Percentiles rank a stretch among this genome's conserved stretches.
These are phyloP conservation scores for Prionace glauca DNA, from an alignment of 2,797 vertebrate species.

Conservation along the genomic window DNA sequence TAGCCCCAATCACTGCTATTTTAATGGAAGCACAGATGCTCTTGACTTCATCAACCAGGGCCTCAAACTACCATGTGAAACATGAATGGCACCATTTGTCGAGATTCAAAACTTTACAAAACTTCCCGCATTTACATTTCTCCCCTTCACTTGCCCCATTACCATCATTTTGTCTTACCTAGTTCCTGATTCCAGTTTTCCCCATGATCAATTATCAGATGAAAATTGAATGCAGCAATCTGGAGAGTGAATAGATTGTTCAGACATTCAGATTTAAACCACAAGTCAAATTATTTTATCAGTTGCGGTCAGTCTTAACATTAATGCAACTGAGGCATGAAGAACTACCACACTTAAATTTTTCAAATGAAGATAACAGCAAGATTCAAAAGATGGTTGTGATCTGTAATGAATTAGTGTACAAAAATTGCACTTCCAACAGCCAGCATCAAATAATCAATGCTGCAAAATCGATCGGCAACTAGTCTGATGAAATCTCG, in stretches of 20 bases:
- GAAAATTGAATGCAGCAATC: background rate
- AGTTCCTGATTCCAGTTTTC: background rate
- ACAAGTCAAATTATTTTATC: background rate
- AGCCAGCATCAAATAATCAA: background rate
- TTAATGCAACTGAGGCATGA: background rate
- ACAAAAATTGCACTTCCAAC: background rate
- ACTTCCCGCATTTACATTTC: no score
- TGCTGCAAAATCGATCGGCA: no score
- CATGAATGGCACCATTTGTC: no score
- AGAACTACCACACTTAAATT: no score
- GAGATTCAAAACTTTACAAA: no score
- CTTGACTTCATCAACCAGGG: no score
- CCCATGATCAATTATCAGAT: background rate
- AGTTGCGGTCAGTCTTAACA: background rate
- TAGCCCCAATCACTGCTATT: no score
- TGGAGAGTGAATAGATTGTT: background rate
- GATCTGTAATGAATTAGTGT: background rate
- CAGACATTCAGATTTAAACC: background rate
- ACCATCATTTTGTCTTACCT: no score
- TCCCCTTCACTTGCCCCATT: no score
- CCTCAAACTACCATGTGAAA: no score
- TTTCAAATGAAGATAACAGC: background rate
- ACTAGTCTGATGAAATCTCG: background rate
- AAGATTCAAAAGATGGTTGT: background rate
- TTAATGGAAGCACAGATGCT: no score